These are phyloP conservation scores for Pollenia griseotomentosa DNA, from an alignment of 2,888 invertebrate genomes.

Conservation along the genomic window DNA sequence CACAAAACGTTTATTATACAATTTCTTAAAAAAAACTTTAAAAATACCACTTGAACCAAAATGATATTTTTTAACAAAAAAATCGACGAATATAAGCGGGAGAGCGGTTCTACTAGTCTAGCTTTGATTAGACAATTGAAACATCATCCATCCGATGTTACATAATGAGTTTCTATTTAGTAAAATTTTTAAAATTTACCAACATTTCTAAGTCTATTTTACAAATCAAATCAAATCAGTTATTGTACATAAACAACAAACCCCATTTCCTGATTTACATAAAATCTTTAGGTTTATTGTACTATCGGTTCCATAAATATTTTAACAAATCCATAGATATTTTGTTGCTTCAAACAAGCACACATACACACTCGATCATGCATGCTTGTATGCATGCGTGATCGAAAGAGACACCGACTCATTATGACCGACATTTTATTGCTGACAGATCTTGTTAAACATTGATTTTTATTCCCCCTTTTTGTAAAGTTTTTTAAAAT, in stretches of 20 bases:
- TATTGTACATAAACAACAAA: conserved; percentile 18
- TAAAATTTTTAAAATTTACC: no score
- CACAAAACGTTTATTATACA: no score
- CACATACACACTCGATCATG: not conserved
- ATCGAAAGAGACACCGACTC: conserved; percentile 6
- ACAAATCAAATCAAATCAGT: conserved; percentile 39
- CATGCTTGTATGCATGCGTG: no score
- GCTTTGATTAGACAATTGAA: no score
- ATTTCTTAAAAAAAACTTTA: no score
- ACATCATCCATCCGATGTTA: no score
- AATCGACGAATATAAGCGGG: no score
- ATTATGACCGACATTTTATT: conserved; percentile 63
- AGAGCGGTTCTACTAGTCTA: no score
- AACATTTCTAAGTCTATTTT: not conserved
- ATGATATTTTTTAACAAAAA: no score
- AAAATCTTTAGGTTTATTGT: conserved; percentile 66
- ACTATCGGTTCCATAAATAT: conserved; percentile 40
- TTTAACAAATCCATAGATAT: conserved; percentile 44
- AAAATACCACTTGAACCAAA: no score
- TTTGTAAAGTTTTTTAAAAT: conserved; percentile 11
- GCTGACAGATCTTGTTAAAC: conserved; percentile 65
- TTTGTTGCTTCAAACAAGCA: conserved; percentile 3
- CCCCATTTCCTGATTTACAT: conserved; percentile 69
- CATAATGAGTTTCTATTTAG: no score
- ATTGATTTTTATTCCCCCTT: conserved; percentile 57